Percentiles rank a stretch among this genome's conserved stretches.
Evolutionary conservation across 2,797 vertebrate species (phyloP).

Genomic region (Danio jaintianensis): DNA sequence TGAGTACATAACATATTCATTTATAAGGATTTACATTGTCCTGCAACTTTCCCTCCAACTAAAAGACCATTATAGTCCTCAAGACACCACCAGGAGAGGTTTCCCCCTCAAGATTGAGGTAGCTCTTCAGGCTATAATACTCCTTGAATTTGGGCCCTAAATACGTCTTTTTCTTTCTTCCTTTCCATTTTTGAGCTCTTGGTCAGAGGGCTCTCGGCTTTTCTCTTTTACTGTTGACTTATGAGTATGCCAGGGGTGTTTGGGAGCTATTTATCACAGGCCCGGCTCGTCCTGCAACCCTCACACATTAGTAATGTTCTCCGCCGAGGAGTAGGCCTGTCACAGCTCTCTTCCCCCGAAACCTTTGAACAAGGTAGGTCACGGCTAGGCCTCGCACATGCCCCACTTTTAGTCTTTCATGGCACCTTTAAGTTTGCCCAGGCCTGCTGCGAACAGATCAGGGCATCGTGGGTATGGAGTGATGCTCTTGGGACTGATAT

Average conservation of each 20-base stretch:
- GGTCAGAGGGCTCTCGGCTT: slow-evolving; percentile 71
- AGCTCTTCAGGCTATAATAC: slow-evolving; percentile 78
- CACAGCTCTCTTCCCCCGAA: slow-evolving; percentile 80
- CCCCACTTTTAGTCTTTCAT: slow-evolving; percentile 86
- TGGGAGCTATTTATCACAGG: slow-evolving; percentile 83
- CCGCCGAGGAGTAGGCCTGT: slow-evolving; percentile 80
- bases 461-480: background rate
- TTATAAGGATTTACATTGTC: slow-evolving; percentile 73
- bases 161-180: slow-evolving; percentile 59
- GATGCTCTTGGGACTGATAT: background rate
- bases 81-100: slow-evolving; percentile 68
- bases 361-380: slow-evolving; percentile 77
- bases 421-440: slow-evolving; percentile 82
- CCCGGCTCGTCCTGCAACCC: slow-evolving; percentile 75
- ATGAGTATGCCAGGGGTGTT: slow-evolving; percentile 82
- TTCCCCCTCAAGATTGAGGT: slow-evolving; percentile 80
- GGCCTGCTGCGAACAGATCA: slow-evolving; percentile 63
- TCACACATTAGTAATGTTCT: slow-evolving; percentile 86
- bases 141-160: slow-evolving; percentile 58
- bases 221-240: slow-evolving; percentile 84
- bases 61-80: slow-evolving; percentile 66
- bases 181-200: slow-evolving; percentile 64
- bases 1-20: slow-evolving; percentile 72
- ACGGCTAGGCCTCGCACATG: slow-evolving; percentile 77
- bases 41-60: slow-evolving; percentile 72